These are phyloP conservation scores for Apodemia mormo DNA, from an alignment of 2,888 invertebrate species.

Conservation along the genomic window DNA sequence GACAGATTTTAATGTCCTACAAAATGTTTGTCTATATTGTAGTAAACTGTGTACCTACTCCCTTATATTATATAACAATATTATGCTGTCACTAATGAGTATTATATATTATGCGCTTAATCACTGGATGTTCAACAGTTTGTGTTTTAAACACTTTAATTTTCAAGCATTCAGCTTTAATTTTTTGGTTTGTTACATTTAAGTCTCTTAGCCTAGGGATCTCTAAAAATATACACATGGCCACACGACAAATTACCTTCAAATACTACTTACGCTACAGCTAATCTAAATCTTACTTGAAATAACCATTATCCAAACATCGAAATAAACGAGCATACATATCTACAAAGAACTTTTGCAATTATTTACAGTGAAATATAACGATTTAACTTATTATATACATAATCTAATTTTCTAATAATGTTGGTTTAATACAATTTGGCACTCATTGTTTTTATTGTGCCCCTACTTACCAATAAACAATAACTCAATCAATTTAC, in stretches of 20 bases:
- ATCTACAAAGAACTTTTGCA: conserved; percentile 59
- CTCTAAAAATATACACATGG: conserved; percentile 64
- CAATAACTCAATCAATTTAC: conserved; percentile 34
- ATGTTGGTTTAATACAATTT: conserved; percentile 53
- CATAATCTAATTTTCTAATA: conserved; percentile 56
- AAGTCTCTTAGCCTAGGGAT: conserved; percentile 57
- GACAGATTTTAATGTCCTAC: conserved; percentile 46
- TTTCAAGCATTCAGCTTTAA: conserved; percentile 79
- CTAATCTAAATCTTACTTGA: conserved; percentile 50
- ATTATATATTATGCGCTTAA: conserved; percentile 67
- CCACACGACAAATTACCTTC: conserved; percentile 64
- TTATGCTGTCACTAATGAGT: conserved; percentile 56
- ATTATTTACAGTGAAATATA: conserved; percentile 46
- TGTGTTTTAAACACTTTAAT: conserved; percentile 79
- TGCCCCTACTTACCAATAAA: conserved; percentile 33
- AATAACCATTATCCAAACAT: conserved; percentile 44
- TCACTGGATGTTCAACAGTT: conserved; percentile 62
- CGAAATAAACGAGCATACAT: conserved; percentile 39
- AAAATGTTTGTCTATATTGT: conserved; percentile 25
- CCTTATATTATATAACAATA: conserved; percentile 33
- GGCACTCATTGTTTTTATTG: conserved; percentile 43
- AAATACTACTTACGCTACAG: conserved; percentile 44
- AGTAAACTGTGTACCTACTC: conserved; percentile 29
- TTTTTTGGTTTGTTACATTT: conserved; percentile 79
- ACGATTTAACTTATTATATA: conserved; percentile 51